These are phyloP conservation scores for human (Homo sapiens) DNA, from an alignment of 2,113 vertebrate species.

Conservation along the genomic window DNA sequence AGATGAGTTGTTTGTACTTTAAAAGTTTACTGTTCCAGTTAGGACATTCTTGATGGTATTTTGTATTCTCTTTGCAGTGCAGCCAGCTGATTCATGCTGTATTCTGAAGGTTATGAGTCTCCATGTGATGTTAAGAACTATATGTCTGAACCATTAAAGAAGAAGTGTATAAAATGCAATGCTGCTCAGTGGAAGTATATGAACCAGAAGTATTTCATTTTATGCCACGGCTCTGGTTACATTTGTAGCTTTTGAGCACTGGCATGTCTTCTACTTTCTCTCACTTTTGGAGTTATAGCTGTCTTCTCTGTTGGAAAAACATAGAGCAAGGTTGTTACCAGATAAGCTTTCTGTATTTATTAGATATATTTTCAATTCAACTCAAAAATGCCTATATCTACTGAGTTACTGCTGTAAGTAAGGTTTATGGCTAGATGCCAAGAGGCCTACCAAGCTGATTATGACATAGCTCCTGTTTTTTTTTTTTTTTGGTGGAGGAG, in stretches of 20 bases:
- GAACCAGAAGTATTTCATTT: conserved; percentile 68
- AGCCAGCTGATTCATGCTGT: conserved; percentile 61
- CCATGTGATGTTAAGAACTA: conserved; percentile 56
- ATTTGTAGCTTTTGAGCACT: conserved; percentile 55
- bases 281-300: conserved; percentile 48
- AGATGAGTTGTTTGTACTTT: conserved; percentile 77
- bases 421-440: not conserved
- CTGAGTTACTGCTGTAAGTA: not conserved
- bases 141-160: conserved; percentile 57
- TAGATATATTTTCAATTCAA: conserved; percentile 33
- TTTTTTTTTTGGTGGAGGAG: too few relatives aligned
- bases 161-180: conserved; percentile 53
- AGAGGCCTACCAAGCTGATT: not conserved
- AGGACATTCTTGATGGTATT: conserved; percentile 72
- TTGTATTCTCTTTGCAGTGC: conserved; percentile 51
- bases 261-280: conserved; percentile 4
- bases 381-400: not conserved
- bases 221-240: not conserved
- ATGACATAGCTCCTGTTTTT: not conserved
- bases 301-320: not conserved
- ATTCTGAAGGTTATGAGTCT: conserved; percentile 70
- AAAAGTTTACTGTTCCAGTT: conserved; percentile 75
- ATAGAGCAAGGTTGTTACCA: not conserved
- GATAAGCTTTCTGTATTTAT: conserved; percentile 48
- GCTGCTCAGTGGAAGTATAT: conserved; percentile 34